A percentile compares a stretch with the other conserved stretches of the same genome.
Conservation (phyloP, 2,797 vertebrate species). For the Syngnathus acus region DNA sequence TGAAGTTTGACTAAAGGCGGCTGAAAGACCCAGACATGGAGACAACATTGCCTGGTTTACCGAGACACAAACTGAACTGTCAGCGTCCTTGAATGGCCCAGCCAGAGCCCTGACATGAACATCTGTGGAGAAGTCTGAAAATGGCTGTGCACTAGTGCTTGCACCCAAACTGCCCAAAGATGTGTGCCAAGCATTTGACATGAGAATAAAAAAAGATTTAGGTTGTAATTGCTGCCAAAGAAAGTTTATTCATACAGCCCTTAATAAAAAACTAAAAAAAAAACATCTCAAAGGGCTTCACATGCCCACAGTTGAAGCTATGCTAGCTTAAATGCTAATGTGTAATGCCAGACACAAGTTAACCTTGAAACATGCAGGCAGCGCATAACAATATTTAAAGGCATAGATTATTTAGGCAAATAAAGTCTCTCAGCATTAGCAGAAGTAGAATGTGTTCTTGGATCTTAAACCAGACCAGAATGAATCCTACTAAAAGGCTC, state of each 20-base stretch:
- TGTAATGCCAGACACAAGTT: too few species aligned
- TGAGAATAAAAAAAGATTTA: background rate
- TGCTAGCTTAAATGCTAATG: too few species aligned
- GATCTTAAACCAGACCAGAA: background rate
- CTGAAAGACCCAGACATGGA: too few species aligned
- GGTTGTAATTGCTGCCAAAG: background rate
- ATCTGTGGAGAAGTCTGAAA: background rate
- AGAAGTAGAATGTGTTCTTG: background rate
- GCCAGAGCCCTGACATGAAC: background rate
- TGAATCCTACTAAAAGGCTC: background rate
- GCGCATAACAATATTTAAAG: background rate
- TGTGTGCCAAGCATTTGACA: too few species aligned
- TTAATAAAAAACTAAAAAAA: too few species aligned
- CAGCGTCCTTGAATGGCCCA: background rate
- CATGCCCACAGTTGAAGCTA: too few species aligned
- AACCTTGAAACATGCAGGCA: background rate
- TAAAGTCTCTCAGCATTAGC: background rate
- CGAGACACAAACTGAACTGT: background rate
- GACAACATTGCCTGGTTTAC: too few species aligned
- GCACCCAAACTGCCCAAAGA: background rate
- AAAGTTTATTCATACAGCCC: too few species aligned
- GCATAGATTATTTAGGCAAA: too few species aligned
- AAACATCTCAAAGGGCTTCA: too few species aligned
- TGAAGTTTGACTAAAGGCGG: too few species aligned
- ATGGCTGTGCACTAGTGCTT: background rate